Evolutionary conservation across 2,797 vertebrate genomes (phyloP).

Genomic region (Alfaro cultratus): DNA sequence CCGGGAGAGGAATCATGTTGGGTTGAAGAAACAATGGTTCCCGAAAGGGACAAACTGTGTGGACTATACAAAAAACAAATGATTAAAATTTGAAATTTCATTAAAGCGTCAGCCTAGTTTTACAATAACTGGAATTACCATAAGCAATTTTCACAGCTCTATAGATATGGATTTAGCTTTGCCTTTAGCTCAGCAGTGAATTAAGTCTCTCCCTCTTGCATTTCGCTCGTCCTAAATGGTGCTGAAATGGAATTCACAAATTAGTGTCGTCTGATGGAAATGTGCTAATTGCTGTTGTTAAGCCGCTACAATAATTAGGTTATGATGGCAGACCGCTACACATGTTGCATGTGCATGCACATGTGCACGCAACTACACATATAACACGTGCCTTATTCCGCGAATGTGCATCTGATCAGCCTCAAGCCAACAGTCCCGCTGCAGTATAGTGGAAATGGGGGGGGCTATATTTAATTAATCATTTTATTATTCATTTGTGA

Average conservation of each 20-base stretch:
- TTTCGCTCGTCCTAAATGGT: conserved; percentile 56
- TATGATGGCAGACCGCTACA: conserved; percentile 79
- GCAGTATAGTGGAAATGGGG: conserved; percentile 52
- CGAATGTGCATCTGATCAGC: conserved; percentile 34
- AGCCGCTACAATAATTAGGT: conserved; percentile 83
- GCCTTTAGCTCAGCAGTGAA: conserved; percentile 67
- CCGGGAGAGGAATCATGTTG: conserved; percentile 36
- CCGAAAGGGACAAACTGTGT: conserved; percentile 40
- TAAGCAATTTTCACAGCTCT: conserved; percentile 74
- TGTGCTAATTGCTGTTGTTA: conserved; percentile 84
- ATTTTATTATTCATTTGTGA: conserved; percentile 69
- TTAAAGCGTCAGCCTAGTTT: conserved; percentile 71
- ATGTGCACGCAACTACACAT: conserved; percentile 23
- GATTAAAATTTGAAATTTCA: conserved; percentile 74
- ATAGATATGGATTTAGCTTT: conserved; percentile 74
- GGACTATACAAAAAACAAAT: conserved; percentile 59
- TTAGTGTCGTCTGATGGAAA: conserved; percentile 84
- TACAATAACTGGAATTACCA: conserved; percentile 75
- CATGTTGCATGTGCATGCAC: conserved; percentile 43
- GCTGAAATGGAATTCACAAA: conserved; percentile 80
- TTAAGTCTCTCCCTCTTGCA: conserved; percentile 52
- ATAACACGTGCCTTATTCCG: conserved; percentile 14
- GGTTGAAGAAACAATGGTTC: conserved; percentile 45
- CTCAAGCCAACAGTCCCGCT: conserved; percentile 50
- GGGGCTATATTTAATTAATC: conserved; percentile 66